Evolutionary conservation across 2,888 invertebrate species (phyloP).

Genomic region (Drosophila anomelani): DNA sequence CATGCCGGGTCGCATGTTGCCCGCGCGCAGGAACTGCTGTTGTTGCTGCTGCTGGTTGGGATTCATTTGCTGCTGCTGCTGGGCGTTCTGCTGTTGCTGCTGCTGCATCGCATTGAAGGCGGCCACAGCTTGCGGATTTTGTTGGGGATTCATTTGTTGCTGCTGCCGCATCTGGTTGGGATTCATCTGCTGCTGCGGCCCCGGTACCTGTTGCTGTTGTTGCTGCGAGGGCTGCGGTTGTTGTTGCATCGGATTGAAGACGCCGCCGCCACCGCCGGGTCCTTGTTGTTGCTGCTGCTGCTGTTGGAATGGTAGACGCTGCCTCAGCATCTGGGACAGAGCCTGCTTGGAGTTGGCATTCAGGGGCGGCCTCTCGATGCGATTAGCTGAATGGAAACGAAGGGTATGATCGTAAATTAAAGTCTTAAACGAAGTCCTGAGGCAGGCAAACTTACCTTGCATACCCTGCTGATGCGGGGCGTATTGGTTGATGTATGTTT

Average conservation of each 20-base stretch:
- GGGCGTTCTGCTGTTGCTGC: constrained; percentile 81
- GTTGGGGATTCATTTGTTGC: constrained; percentile 78
- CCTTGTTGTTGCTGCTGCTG: constrained; percentile 62
- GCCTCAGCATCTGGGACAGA: constrained; percentile 92
- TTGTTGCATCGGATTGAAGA: constrained; percentile 80
- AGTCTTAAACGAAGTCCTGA: too few species aligned
- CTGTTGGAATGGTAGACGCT: constrained; percentile 84
- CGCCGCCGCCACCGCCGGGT: constrained; percentile 62
- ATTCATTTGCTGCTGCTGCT: constrained; percentile 79
- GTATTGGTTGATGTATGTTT: constrained; percentile 81
- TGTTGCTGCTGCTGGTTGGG: constrained; percentile 69
- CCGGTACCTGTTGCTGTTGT: constrained; percentile 75
- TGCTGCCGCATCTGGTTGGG: constrained; percentile 78
- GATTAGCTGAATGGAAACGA: constrained; percentile 76
- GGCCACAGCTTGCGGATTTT: constrained; percentile 81
- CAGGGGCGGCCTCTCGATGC: constrained; percentile 85
- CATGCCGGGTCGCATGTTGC: constrained; percentile 81
- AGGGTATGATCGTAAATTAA: background rate
- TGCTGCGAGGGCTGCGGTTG: constrained; percentile 82
- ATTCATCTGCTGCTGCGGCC: constrained; percentile 77
- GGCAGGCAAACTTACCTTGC: constrained; percentile 68
- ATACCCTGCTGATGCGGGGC: constrained; percentile 83
- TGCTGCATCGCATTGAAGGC: constrained; percentile 63
- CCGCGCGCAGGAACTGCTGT: constrained; percentile 83
- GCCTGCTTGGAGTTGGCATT: constrained; percentile 91